Percentiles rank a stretch among this genome's conserved stretches.
Conservation (phyloP, 1,140 invertebrate species). For the Trichonephila inaurata region DNA sequence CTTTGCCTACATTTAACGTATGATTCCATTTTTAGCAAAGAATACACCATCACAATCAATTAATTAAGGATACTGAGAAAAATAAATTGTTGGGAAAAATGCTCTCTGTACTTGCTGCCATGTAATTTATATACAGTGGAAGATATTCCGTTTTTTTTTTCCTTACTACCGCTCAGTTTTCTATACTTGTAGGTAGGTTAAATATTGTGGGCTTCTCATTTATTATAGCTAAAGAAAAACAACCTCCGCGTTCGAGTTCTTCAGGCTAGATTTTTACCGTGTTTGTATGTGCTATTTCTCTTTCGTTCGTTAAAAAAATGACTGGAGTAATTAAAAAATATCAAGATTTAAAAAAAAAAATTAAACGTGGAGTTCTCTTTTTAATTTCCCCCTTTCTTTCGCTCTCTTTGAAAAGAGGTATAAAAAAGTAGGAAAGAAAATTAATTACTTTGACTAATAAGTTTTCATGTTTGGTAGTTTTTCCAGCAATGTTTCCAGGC, state of each 20-base stretch:
- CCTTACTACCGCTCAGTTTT: background rate
- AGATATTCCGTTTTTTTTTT: conserved; percentile 7
- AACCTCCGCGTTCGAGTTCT: background rate
- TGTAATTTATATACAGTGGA: conserved; percentile 38
- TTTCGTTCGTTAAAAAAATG: background rate
- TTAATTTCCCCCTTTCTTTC: background rate
- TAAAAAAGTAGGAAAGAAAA: conserved; percentile 6
- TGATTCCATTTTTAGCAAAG: background rate
- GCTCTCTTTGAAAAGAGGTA: background rate
- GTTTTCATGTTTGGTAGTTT: conserved; percentile 35
- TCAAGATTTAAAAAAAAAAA: background rate
- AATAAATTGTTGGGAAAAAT: conserved; percentile 38
- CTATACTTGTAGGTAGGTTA: conserved; percentile 1
- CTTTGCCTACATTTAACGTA: background rate
- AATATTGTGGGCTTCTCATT: conserved; percentile 51
- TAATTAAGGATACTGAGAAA: background rate
- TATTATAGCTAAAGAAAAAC: conserved; percentile 16
- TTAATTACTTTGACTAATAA: conserved; percentile 64
- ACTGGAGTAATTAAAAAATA: conserved; percentile 1
- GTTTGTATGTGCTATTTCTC: background rate
- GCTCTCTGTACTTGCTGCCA: background rate
- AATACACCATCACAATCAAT: background rate
- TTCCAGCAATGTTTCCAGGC: background rate
- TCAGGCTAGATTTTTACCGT: background rate
- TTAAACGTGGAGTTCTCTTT: background rate